Evolutionary conservation across 2,113 vertebrate genomes (phyloP), one percentile per base, ranked within the genome.

Genomic region (Lamprotornis superbus): DNA sequence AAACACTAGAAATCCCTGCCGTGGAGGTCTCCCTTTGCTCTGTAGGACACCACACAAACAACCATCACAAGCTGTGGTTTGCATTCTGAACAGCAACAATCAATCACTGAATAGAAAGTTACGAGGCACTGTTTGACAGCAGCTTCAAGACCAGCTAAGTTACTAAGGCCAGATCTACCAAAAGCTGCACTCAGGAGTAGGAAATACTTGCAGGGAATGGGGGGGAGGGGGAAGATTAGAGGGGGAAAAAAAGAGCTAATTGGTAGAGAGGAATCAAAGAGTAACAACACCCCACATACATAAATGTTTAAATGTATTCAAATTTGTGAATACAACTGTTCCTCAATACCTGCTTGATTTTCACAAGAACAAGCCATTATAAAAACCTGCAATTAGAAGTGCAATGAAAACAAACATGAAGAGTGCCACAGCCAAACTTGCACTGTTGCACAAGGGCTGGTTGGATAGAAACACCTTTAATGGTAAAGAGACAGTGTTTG

Each of bases 1-100:
- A 94, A 96, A 69, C 37, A 25, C 35, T 31, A 50, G 47, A 89
- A 86, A 89, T 44, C 63, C 89, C 64, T 39, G 64, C 68, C 27
- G 80, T 15, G 3, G 4, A 77, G 59, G 56, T 75, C 85, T 87
- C 77, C 7, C 0, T 53, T 57, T 63, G 64, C 92, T 33, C 83
- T 33, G 68, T 33, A 68, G 87, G 91, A 87, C 68, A 75, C 39
- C 83, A 70, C 56, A 69, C 49, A 61, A 92, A 17, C 89, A 94
- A 52, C 50, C 52, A 65, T 3, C 31, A 15, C 69, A 70, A 84
- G 68, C 73, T 78, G 60, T 16, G 25, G 75, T 49, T 52, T 39
- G 67, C 67, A 37, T 57, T 61, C 64, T 9, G 35, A 93, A 46
- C 8, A 4, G 47, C 27, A 68, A 22, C 76, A 55, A 59, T 88